Evolutionary conservation across 2,113 vertebrate genomes (phyloP), one percentile per base, ranked within the genome.

Genomic region (Actinemys pallida): DNA sequence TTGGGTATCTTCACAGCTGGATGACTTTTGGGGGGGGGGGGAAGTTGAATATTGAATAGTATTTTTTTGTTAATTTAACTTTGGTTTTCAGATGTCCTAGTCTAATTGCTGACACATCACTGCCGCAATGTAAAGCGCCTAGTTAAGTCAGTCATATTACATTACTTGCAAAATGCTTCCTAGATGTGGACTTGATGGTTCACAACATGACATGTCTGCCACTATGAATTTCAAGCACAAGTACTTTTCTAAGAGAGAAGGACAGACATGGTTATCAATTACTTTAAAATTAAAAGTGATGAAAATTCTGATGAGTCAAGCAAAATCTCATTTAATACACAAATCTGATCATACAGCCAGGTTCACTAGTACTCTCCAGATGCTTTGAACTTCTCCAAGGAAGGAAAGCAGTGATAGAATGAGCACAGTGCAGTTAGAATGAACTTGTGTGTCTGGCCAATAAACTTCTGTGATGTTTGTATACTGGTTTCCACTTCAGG

Each of bases 1-100:
- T 39, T 7, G 84, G 1, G 35, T 57, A 27, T 0, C 0, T 0
- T 79, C 29, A n/a, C 8, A 56, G 10, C 86, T 1, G 1, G 1
- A 86, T 53, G 8, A 0, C 16, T 53, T 8, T 72, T 3, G 39
- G 39, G 39, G 39, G 39, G 39, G 39, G 39, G 39, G 39, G 39
- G 39, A 39, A 39, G 39, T 39, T 39, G 6, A 75, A 42, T 75
- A 35, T 35, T 65, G 6, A 65, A 35, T 65, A 65, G 3, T 65
- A 35, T 75, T 24, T 39, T 76, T 78, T 87, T 39, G 10, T 62
- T 89, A 85, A 8, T 84, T 50, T 25, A 53, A 24, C 1, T 5
- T 50, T 83, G 50, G 0, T 65, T 13, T 75, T 47, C 39, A 2
- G 6, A 4, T 54, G 9, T 75, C 22, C 7, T 81, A 35, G 7